A percentile compares a stretch with the other conserved stretches of the same genome.
Evolutionary conservation across 2,113 vertebrate genomes (phyloP).

Genomic region (Neotragus pygmaeus): DNA sequence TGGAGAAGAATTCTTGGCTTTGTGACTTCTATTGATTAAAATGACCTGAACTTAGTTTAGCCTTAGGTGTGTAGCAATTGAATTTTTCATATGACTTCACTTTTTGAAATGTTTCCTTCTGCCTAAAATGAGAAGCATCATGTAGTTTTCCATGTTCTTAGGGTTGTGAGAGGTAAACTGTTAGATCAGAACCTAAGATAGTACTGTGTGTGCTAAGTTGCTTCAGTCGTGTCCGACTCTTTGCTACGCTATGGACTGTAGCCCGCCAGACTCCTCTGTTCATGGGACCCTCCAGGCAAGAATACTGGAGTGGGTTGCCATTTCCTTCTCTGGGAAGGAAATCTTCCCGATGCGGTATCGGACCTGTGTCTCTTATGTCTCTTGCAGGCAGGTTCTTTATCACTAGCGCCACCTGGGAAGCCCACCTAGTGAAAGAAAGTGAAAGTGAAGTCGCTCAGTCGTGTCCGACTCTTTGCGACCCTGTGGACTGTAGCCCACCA

Average conservation of each 20-base stretch:
- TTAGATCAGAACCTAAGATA: not conserved
- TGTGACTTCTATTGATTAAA: not conserved
- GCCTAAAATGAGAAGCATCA: not conserved
- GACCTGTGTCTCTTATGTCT: not conserved
- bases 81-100: not conserved
- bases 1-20: not conserved
- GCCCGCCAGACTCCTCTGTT: not conserved
- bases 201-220: not conserved
- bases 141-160: not conserved
- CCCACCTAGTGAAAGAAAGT: no score
- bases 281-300: not conserved
- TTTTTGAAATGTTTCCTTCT: not conserved
- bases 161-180: not conserved
- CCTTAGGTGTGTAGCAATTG: not conserved
- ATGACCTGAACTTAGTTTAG: not conserved
- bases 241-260: rapidly evolving
- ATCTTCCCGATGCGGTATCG: not conserved
- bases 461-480: no score
- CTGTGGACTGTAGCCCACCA: no score
- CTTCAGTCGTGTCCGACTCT: rapidly evolving
- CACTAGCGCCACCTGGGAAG: not conserved
- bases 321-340: not conserved
- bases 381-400: not conserved
- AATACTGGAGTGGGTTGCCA: not conserved
- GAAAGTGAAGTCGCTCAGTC: no score